Percentiles rank a stretch among this genome's conserved stretches.
Conservation (phyloP, 2,113 vertebrate species). For the Seriola dumerili region DNA sequence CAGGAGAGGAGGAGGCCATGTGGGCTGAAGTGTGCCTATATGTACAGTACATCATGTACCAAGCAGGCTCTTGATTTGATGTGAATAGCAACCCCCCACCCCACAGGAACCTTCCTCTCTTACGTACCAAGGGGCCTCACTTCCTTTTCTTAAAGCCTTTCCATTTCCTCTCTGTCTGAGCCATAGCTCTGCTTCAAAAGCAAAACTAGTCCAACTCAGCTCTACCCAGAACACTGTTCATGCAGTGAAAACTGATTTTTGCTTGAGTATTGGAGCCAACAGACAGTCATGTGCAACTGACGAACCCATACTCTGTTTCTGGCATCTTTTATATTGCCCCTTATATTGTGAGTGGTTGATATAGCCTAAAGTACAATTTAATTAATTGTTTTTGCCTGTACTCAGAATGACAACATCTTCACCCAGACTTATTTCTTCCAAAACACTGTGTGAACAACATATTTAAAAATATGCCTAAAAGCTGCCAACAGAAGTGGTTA, state of each 20-base stretch:
- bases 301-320: neutral
- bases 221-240: slow-evolving; percentile 27
- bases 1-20: neutral
- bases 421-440: neutral
- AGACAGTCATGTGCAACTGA: neutral
- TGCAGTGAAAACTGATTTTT: slow-evolving; percentile 1
- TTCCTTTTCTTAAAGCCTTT: slow-evolving; percentile 76
- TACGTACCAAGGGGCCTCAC: slow-evolving; percentile 70
- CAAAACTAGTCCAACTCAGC: slow-evolving; percentile 29
- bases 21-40: slow-evolving; percentile 20
- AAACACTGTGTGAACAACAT: neutral
- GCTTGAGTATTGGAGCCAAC: slow-evolving; percentile 1
- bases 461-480: slow-evolving; percentile 17
- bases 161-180: slow-evolving; percentile 78
- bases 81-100: slow-evolving; percentile 60
- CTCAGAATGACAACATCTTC: neutral
- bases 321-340: neutral
- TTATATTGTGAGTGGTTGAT: neutral
- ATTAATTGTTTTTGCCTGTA: neutral
- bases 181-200: slow-evolving; percentile 39
- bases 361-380: no score
- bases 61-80: slow-evolving; percentile 53
- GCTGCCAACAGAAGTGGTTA: slow-evolving; percentile 12
- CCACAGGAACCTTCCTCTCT: slow-evolving; percentile 70
- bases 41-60: slow-evolving; percentile 62